Conservation (phyloP, 1,140 invertebrate genomes). For the Druon quercuslanigerum region DNA sequence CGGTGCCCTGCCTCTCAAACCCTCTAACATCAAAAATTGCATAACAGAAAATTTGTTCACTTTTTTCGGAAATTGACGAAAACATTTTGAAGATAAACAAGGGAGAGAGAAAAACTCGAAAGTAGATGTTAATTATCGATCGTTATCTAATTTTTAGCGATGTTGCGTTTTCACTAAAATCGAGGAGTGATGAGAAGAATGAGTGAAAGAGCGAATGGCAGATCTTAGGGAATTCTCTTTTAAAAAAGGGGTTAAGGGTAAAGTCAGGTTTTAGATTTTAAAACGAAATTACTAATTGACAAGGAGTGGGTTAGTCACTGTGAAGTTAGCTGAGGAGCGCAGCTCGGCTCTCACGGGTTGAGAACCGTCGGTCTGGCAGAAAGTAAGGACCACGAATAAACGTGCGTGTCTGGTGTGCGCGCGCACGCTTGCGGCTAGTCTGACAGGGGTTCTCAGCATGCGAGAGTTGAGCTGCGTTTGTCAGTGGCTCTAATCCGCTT, state of each 20-base stretch:
- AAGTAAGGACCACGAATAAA: no score
- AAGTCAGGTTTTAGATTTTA: neutral
- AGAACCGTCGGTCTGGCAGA: no score
- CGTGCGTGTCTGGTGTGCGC: no score
- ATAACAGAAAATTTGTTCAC: neutral
- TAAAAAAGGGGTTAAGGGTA: no score
- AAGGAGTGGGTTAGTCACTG: no score
- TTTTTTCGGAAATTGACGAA: neutral
- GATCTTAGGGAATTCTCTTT: neutral
- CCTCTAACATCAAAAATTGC: constrained; percentile 21
- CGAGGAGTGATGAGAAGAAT: constrained; percentile 35
- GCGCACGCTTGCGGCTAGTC: no score
- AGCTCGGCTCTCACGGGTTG: no score
- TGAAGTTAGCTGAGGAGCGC: no score
- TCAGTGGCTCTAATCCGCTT: no score
- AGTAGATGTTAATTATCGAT: constrained; percentile 51
- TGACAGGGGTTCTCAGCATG: no score
- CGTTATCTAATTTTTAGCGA: constrained; percentile 59
- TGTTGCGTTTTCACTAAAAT: constrained; percentile 42
- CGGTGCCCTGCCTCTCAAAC: constrained; percentile 45
- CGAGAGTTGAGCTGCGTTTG: no score
- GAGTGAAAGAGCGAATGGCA: constrained; percentile 36
- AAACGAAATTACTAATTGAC: no score
- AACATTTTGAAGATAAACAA: neutral
- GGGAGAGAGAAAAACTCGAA: constrained; percentile 4